Evolutionary conservation across 1,140 invertebrate species (phyloP), one percentile per base, ranked within the genome.

Genomic region (Drosophila malerkotliana): DNA sequence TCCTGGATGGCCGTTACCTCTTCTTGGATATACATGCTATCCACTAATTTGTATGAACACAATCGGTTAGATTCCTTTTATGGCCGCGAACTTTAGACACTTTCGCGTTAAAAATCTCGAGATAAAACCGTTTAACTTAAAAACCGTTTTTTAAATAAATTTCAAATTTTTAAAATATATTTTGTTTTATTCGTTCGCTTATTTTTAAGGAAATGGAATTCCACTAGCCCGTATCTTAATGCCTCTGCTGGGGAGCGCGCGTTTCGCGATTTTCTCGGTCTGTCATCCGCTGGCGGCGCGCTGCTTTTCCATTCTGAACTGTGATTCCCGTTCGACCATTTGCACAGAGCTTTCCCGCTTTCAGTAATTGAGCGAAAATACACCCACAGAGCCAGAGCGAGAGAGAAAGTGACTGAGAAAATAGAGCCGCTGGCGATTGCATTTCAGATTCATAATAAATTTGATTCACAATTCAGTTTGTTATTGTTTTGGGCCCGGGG

Each of bases 281-380:
- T 61, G 62, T 61, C 79, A 77, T 88, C 79, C 83, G 82, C 71
- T 79, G 54, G 83, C 76, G 63, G 55, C 83, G 83, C 83, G 63
- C 69, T 74, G 77, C 79, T 88, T 88, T 88, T 83, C 83, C 83
- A 81, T 83, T 88, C 83, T 88, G 83, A 88, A 77, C 74, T 61
- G 48, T 53, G 61, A 74, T 77, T 75, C 78, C 51, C 39, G 73
- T 66, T 37, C 52, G n/a, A 47, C 66, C 24, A 44, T 49, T 74
- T 66, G 48, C 75, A 53, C 47, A 83, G 75, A 81, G 78, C 78
- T 88, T 88, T 79, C 79, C 75, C 62, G 49, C 62, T 39, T 62
- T 57, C 71, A 87, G 82, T 87, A 75, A 84, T 67, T 47, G 52
- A 41, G 15, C 47, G 58, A 63, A 37, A 60, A 7, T 28, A 45